Conservation (phyloP, 2,797 vertebrate species). For the Anabas testudineus region DNA sequence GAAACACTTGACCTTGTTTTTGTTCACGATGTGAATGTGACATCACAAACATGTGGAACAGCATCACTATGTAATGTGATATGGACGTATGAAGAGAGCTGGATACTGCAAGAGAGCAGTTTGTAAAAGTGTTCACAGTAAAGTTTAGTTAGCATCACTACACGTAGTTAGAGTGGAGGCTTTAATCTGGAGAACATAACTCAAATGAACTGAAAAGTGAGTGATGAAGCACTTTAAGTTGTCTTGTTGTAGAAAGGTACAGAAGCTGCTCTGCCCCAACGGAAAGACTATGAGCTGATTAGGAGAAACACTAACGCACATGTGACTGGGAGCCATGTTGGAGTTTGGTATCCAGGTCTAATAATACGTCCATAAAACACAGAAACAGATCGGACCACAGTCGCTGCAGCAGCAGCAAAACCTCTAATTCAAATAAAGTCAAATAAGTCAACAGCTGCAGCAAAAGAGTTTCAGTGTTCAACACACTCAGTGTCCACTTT, state of each 20-base stretch:
- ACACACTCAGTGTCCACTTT: conserved; percentile 1
- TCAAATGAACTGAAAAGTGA: no score
- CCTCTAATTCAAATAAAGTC: background rate
- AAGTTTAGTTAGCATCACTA: no score
- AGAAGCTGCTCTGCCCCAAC: no score
- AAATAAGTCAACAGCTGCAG: conserved; percentile 14
- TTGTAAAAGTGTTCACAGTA: no score
- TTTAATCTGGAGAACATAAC: no score
- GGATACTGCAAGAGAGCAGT: no score
- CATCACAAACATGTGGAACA: background rate
- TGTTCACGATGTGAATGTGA: background rate
- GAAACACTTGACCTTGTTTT: background rate
- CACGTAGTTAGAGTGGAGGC: no score
- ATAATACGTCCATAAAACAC: conserved; percentile 26
- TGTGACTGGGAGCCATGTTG: background rate
- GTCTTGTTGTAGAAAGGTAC: no score
- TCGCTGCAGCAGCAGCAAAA: background rate
- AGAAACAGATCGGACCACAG: background rate
- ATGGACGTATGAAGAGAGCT: conserved; percentile 7
- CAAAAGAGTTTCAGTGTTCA: background rate
- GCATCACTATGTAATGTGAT: background rate
- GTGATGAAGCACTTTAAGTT: no score
- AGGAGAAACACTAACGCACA: no score
- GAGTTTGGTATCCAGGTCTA: conserved; percentile 6
- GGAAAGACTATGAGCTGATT: no score